phyloP scores from a whole-genome alignment of 2,113 vertebrate species.

The Pseudorhombus dupliciocellatus region DNA sequence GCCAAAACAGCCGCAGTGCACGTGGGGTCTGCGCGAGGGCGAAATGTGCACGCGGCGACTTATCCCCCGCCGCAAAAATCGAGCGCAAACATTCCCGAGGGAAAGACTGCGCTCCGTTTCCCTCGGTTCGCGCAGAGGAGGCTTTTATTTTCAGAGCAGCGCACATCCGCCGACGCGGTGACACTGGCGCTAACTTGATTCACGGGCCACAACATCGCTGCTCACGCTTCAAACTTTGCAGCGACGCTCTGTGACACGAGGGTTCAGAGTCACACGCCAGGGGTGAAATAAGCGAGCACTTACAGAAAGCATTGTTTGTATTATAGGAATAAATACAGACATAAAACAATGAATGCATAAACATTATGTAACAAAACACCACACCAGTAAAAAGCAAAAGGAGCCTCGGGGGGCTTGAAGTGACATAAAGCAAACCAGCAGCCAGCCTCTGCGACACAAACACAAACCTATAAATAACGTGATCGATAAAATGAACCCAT shows the following conservation, averaged over 20 bases:
- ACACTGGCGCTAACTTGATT: conserved; percentile 1
- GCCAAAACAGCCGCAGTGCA: too few relatives aligned
- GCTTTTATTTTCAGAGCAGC: conserved; percentile 59
- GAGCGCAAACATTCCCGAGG: neutral
- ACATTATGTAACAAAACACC: neutral
- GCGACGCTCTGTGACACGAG: too few relatives aligned
- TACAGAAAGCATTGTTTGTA: neutral
- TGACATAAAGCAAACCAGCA: neutral
- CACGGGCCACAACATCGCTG: conserved; percentile 43
- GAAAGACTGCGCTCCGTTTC: too few relatives aligned
- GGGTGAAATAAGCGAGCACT: neutral
- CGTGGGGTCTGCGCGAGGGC: too few relatives aligned
- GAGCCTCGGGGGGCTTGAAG: neutral
- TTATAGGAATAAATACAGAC: neutral
- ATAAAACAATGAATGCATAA: neutral
- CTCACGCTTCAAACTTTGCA: conserved; percentile 52
- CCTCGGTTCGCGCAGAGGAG: too few relatives aligned
- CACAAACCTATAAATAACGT: neutral
- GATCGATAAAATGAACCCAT: neutral
- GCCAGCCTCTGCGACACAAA: neutral
- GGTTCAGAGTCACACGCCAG: too few relatives aligned
- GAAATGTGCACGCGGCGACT: neutral
- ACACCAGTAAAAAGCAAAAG: neutral
- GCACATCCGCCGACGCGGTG: conserved; percentile 29
- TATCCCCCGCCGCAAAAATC: accelerated